phyloP scores from a whole-genome alignment of 1,140 invertebrate species.

The Panonychus citri region DNA sequence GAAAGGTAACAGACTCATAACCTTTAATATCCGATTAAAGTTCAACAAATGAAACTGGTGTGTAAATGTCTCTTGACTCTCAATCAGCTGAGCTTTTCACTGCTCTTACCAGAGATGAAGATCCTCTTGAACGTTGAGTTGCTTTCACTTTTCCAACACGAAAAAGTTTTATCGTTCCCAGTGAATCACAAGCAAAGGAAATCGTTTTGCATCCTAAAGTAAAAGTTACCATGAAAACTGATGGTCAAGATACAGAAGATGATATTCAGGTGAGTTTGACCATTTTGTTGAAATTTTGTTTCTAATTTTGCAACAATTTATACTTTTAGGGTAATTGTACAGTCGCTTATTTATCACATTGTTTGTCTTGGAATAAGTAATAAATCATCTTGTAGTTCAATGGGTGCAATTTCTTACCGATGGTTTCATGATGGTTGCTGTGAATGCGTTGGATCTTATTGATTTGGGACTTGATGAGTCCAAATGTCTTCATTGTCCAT shows the following conservation, averaged over 20 bases:
- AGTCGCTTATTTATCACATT: constrained; percentile 70
- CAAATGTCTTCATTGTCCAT: neutral
- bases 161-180: constrained; percentile 13
- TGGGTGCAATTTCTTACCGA: constrained; percentile 45
- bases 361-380: constrained; percentile 72
- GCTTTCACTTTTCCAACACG: constrained; percentile 35
- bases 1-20: too few species aligned
- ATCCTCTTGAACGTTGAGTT: constrained; percentile 38
- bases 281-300: neutral
- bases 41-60: too few species aligned
- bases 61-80: too few species aligned
- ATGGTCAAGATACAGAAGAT: constrained; percentile 5
- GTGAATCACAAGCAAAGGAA: constrained; percentile 30
- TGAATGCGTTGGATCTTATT: constrained; percentile 8
- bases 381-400: constrained; percentile 45
- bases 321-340: constrained; percentile 48
- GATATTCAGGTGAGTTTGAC: constrained; percentile 4
- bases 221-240: neutral
- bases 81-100: constrained; percentile 57
- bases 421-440: constrained; percentile 80
- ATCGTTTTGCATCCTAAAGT: constrained; percentile 33
- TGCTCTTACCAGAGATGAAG: constrained; percentile 50
- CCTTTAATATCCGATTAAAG: too few species aligned
- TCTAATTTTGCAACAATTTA: neutral
- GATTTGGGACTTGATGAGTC: constrained; percentile 7